Conservation (phyloP, 2,888 invertebrate genomes). For the Pristionchus entomophagus region DNA sequence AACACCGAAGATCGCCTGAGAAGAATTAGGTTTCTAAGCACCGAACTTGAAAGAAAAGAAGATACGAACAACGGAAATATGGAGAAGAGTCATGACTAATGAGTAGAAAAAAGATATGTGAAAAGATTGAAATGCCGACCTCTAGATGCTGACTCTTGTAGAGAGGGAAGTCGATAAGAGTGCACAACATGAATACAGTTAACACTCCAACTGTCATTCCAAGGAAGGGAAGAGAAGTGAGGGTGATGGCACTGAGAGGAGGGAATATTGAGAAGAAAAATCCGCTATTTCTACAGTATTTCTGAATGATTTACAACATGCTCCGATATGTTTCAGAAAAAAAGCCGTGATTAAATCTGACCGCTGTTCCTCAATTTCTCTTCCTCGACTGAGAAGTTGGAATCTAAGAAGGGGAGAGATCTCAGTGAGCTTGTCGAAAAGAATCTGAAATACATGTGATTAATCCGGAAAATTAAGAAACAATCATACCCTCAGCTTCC, state of each 20-base stretch:
- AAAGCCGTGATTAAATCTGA: too few relatives aligned
- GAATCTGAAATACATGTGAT: conserved; percentile 49
- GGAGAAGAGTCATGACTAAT: neutral
- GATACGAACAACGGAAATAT: neutral
- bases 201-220: conserved; percentile 68
- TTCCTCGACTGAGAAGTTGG: conserved; percentile 63
- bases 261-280: neutral
- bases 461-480: neutral
- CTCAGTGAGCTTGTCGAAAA: conserved; percentile 64
- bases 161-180: conserved; percentile 66
- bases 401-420: conserved; percentile 64
- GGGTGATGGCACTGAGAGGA: conserved; percentile 63
- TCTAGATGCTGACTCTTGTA: conserved; percentile 71
- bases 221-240: conserved; percentile 69
- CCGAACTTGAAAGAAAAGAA: neutral
- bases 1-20: conserved; percentile 70
- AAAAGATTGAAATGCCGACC: conserved; percentile 52
- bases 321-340: neutral
- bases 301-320: too few relatives aligned
- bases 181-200: conserved; percentile 69
- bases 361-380: conserved; percentile 72
- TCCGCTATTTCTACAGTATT: too few relatives aligned
- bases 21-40: neutral
- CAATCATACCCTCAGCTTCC: conserved; percentile 47
- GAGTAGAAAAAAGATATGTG: too few relatives aligned